Evolutionary conservation across 2,113 vertebrate genomes (phyloP), one percentile per base, ranked within the genome.

Genomic region (Azemiops feae): DNA sequence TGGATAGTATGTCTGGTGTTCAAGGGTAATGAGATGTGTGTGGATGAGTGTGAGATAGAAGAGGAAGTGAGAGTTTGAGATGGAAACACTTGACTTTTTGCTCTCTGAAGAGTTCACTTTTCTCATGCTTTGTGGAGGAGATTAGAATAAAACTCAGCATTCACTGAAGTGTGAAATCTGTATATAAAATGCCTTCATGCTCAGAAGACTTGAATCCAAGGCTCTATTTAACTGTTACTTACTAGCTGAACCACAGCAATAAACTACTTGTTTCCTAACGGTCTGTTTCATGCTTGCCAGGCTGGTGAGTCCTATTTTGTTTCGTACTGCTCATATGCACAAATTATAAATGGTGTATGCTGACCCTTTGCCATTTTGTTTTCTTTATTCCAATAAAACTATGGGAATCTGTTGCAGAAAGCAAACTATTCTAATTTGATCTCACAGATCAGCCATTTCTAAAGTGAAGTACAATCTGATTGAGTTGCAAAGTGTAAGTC

Each of bases 1-100:
- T 93, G 92, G 81, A 93, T 89, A 93, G 92, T 85, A 93, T 93
- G 92, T 93, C 88, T 93, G 81, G 57, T 93, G 90, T 93, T 93
- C 88, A 34, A 93, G 89, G 89, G 92, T 93, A 93, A 93, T 93
- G 92, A 93, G 89, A 93, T 90, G 89, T 93, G 89, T 90, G 90
- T 50, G 89, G 89, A 90, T 87, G 91, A 55, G 92, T 93, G 89
- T 60, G 92, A 64, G 54, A 90, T 55, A 93, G 89, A 93, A 87
- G 92, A 93, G 55, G 54, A 92, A 90, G 88, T 90, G 89, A 90
- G 92, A 90, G 89, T 58, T 86, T 55, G 89, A 90, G 57, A 92
- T 64, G 52, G 89, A 93, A 93, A 93, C 74, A 90, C 89, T 90
- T 93, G 92, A 93, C 92, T 93, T 45, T 60, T 60, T 93, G 92